A percentile compares a stretch with the other conserved stretches of the same genome.
Conservation (phyloP, 2,888 invertebrate species). For the Sarcophaga subvicina region DNA sequence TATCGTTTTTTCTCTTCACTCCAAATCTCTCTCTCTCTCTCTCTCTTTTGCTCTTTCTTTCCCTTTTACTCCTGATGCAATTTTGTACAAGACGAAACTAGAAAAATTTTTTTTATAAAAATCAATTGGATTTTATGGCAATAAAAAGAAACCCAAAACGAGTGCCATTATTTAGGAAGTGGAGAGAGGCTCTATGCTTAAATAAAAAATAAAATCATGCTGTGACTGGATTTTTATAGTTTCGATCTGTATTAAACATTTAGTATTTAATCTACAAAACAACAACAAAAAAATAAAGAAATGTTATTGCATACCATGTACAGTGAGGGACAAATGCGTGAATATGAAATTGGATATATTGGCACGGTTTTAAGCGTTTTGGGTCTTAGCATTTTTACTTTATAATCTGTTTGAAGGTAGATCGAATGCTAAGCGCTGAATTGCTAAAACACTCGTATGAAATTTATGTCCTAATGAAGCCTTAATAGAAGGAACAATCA, state of each 20-base stretch:
- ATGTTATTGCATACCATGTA: background rate
- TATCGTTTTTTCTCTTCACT: background rate
- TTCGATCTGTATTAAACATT: conserved; percentile 5
- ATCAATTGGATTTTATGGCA: background rate
- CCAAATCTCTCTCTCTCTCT: no score
- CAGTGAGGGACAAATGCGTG: no score
- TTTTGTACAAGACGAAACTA: background rate
- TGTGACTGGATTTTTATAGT: conserved; percentile 32
- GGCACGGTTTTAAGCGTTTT: no score
- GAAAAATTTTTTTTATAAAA: conserved; percentile 1
- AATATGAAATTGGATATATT: no score
- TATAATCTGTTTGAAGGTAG: no score
- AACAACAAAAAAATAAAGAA: conserved; percentile 1
- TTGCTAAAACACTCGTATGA: no score
- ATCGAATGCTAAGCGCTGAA: no score
- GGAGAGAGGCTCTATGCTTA: background rate
- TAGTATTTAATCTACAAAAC: background rate
- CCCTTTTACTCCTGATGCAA: background rate
- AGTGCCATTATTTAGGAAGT: conserved; percentile 20
- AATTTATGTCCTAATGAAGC: no score
- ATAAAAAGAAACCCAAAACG: background rate
- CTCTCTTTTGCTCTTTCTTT: background rate
- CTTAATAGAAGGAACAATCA: no score
- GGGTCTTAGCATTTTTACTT: no score
- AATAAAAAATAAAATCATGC: conserved; percentile 31